These are phyloP conservation scores for Lumbricus terrestris DNA, from an alignment of 2,888 invertebrate genomes.

Conservation along the genomic window DNA sequence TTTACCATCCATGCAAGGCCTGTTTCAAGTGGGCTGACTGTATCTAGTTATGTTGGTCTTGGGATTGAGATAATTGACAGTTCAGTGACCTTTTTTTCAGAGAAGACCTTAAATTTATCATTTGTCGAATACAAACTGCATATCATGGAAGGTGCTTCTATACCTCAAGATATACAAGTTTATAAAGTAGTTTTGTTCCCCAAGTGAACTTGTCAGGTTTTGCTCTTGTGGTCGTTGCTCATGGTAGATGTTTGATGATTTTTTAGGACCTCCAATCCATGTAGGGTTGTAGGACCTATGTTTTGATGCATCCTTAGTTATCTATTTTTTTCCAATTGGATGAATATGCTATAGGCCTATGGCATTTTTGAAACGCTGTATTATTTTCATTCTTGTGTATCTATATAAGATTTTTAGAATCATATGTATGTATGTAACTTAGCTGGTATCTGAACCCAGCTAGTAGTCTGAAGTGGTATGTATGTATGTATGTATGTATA, in stretches of 20 bases:
- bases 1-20: background rate
- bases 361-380: background rate
- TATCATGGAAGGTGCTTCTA: background rate
- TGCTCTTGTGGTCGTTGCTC: too few species aligned
- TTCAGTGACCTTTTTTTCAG: too few species aligned
- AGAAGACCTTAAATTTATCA: too few species aligned
- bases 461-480: too few species aligned
- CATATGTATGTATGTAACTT: background rate
- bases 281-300: background rate
- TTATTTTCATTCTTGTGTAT: background rate
- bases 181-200: too few species aligned
- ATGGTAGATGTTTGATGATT: background rate
- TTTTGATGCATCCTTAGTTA: background rate
- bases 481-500: too few species aligned
- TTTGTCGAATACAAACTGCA: too few species aligned
- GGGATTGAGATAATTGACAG: too few species aligned
- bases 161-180: background rate
- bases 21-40: background rate
- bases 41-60: background rate
- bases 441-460: too few species aligned
- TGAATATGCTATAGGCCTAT: background rate
- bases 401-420: too few species aligned
- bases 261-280: background rate
- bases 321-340: background rate
- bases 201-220: too few species aligned